Evolutionary conservation across 2,113 vertebrate genomes (phyloP).

Genomic region (Neodontobutis hainanensis): DNA sequence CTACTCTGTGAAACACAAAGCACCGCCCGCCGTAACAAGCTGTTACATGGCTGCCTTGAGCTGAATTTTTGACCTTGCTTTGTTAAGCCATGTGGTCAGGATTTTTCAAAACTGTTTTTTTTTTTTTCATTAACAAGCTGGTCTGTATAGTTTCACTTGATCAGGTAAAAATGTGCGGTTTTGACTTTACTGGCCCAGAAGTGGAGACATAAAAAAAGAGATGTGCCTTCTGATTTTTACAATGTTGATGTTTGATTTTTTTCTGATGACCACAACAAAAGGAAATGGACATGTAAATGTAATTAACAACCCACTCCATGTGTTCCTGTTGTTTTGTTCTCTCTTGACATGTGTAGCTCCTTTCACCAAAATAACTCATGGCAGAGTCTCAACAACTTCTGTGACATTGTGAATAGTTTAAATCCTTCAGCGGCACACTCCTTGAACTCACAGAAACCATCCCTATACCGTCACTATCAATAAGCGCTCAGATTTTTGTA

Average conservation of each 20-base stretch:
- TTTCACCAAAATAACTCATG: slow-evolving; percentile 57
- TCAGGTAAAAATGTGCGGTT: slow-evolving; percentile 69
- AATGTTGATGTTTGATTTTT: slow-evolving; percentile 59
- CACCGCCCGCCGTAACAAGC: background rate
- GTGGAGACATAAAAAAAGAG: slow-evolving; percentile 44
- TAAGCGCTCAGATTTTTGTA: slow-evolving; percentile 5
- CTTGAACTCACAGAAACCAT: slow-evolving; percentile 54
- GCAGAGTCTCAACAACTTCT: slow-evolving; percentile 24
- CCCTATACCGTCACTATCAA: slow-evolving; percentile 36
- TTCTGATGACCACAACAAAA: slow-evolving; percentile 73
- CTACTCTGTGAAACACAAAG: background rate
- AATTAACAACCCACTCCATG: slow-evolving; percentile 62
- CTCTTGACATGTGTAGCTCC: slow-evolving; percentile 35
- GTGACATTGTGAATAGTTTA: slow-evolving; percentile 42
- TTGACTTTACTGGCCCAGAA: slow-evolving; percentile 57
- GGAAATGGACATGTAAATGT: slow-evolving; percentile 56
- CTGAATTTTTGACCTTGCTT: slow-evolving; percentile 53
- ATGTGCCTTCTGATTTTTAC: slow-evolving; percentile 59
- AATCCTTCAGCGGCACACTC: slow-evolving; percentile 54
- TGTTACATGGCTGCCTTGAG: slow-evolving; percentile 24
- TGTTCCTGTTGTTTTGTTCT: slow-evolving; percentile 63
- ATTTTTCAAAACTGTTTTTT: slow-evolving; percentile 33
- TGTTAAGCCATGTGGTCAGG: slow-evolving; percentile 52
- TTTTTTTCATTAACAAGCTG: slow-evolving; percentile 33
- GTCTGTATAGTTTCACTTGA: slow-evolving; percentile 57